Evolutionary conservation across 1,140 invertebrate species (phyloP), one percentile per base, ranked within the genome.

Genomic region (Zaprionus camerounensis): DNA sequence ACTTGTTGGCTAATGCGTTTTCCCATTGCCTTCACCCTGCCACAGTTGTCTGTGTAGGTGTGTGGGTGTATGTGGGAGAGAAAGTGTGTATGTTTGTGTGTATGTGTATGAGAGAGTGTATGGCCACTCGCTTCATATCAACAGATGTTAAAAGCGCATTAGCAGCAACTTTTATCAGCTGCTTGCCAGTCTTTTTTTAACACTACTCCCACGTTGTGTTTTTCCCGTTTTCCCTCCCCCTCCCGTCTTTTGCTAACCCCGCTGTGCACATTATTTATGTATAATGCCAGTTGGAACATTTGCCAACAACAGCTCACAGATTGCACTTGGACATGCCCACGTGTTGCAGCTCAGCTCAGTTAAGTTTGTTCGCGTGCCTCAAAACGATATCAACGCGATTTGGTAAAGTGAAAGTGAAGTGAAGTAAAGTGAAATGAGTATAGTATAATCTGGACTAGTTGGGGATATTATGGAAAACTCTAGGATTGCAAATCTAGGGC

Each of bases 1-100:
- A 74, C 84, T 90, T 76, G 75, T 85, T 81, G 81, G 78, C 84
- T 84, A 90, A 90, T 90, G 81, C 78, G 70, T 76, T 87, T 71
- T 67, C 58, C 63, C 65, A 74, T 74, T 75, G 74, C 73, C 41
- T 20, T 46, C 41, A 46, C 41, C 41, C 41, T 17, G 41, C 17
- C 34, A 22, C 62, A 36, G 28, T 5, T 24, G 11, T 51, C n/a
- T 9, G 17, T 57, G 31, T 58, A 3, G 26, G 49, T 41, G 26
- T 49, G 46, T 24, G 20, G 4, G 17, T 57, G 24, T 20, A 28
- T 20, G n/a, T 46, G 53, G 71, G 31, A 15, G 28, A 26, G 31
- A 66, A n/a, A 11, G 20, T 15, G 22, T 62, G 20, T 44, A 15
- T n/a, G 31, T 26, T 5, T 49, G 46, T 26, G n/a, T 59, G 31